Evolutionary conservation across 2,797 vertebrate species (phyloP), one percentile per base, ranked within the genome.

Genomic region (Microctenopoma steveboyesi): DNA sequence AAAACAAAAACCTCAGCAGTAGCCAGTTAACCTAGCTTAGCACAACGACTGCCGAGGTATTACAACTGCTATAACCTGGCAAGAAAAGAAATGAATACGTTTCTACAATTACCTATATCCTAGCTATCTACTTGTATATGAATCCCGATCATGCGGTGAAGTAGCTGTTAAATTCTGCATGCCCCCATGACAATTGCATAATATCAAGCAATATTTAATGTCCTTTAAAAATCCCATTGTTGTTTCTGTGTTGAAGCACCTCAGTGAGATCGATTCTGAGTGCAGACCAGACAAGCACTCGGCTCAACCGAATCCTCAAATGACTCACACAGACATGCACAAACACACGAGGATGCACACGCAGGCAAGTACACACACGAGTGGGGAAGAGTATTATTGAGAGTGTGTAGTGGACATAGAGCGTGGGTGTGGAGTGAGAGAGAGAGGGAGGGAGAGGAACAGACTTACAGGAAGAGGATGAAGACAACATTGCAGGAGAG

Each of bases 281-380:
- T 45, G 77, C 73, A 85, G 77, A 78, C 77, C 7, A 86, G 76
- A 87, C 76, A 61, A 65, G 79, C 72, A 33, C 74, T 74, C 54
- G n/a, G 63, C 72, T 82, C 79, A 56, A 54, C 79, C 15, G 9
- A 59, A 75, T 76, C 69, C 78, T 80, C 73, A 39, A 47, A 63
- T 81, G 70, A 80, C 74, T 74, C 81, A 67, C 64, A 64, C 35
- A 39, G 10, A 16, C 27, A 45, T 3, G 1, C 45, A 4, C 55
- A 45, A 28, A 60, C 60, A 59, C 33, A 45, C 16, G 40, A 33
- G 5, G 5, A 33, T 46, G 53, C n/a, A 49, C 7, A 55, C 78
- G 55, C 43, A 46, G 37, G 54, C 50, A 47, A 10, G 49, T 42
- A 35, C 33, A 61, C 56, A 58, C 55, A 54, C 9, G 27, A 71